Base-by-base conservation (phyloP, 2,113 vertebrate species). In the Rissa tridactyla region DNA sequence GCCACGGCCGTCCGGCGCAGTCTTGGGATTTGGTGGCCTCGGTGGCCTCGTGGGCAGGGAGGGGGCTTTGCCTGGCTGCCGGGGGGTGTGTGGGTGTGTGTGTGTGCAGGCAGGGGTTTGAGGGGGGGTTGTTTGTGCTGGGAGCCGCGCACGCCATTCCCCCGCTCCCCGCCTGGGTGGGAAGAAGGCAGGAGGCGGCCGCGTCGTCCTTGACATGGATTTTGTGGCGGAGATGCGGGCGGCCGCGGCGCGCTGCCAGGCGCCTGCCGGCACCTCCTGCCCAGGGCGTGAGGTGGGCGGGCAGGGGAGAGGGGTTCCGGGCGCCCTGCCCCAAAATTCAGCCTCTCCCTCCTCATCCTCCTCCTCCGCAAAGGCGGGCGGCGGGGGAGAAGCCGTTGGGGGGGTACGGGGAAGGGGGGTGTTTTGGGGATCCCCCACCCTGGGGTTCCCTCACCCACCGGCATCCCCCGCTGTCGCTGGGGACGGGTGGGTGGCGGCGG, bases 181-280 rank as follows among this genome's bases (percentile, higher is more conserved):
- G 75, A 38, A 70, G 51, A 27, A 86, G 36, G 79, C 78, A 44
- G 86, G 90, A 91, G 66, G 69, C 13, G 23, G 83, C 72, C 2
- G 18, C 16, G 36, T 36, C 8, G 66, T 87, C 87, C 88, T 90
- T 89, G 94, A 62, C 55, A n/a, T 36, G 96, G 81, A 54, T 82
- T 91, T 91, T 29, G 61, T 77, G 86, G 83, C 5, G 26, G 64
- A 21, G 80, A 49, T 42, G 71, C 29, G 47, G 84, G 77, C 55
- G 30, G 75, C 40, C 22, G 44, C 49, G n/a, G 54, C 40, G 15
- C 16, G 13, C 73, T 79, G 88, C 72, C 77, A 58, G 88, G 77
- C 22, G 30, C 30, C 49, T 71, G 92, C 78, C 51, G 23, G 82
- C 78, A 5, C 76, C 60, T 81, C 61, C 82, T 57, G 73, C 49